Base-by-base conservation (phyloP, 2,113 vertebrate genomes). In the Madoqua kirkii region DNA sequence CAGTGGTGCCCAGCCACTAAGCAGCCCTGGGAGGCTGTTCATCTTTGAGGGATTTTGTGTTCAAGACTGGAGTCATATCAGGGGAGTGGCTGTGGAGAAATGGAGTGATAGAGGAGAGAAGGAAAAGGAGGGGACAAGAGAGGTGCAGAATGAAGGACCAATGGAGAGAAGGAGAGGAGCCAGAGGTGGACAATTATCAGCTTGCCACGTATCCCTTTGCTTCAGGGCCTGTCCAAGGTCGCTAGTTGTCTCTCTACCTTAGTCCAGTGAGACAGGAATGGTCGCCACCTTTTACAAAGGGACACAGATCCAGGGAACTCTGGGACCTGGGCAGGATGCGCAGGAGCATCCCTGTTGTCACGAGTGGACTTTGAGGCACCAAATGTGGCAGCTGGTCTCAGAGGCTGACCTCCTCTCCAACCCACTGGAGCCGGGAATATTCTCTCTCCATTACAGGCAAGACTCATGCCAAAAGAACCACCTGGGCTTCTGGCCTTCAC, bases 261-360 rank as follows among this genome's bases (percentile, higher is more conserved):
- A 31, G 52, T 45, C 43, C 64, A 43, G 50, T 2, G 5, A 90
- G 27, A 81, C 40, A 59, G 89, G n/a, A 54, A 29, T 23, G 1
- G 8, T 50, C 7, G 0, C 17, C 19, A 8, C 12, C 17, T 10
- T 48, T 48, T 12, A 27, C 33, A 84, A 36, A 67, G 40, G 43
- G n/a, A 36, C 16, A 3, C 7, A 67, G 29, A 54, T 79, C 13
- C 4, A 10, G 7, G 54, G n/a, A 54, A 10, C n/a, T 11, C 50
- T 57, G 4, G 3, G 21, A 14, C 33, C 6, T 0, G 5, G 21
- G 16, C 4, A 54, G 29, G 19, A 27, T 17, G 2, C 7, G 14
- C n/a, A 62, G 43, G 12, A 50, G 15, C 9, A 4, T 10, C 36
- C 45, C 21, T 52, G 40, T 19, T 57, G 19, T 48, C 25, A 33